Evolutionary conservation across 2,888 invertebrate genomes (phyloP).

Genomic region (Agrenia bidenticulata): DNA sequence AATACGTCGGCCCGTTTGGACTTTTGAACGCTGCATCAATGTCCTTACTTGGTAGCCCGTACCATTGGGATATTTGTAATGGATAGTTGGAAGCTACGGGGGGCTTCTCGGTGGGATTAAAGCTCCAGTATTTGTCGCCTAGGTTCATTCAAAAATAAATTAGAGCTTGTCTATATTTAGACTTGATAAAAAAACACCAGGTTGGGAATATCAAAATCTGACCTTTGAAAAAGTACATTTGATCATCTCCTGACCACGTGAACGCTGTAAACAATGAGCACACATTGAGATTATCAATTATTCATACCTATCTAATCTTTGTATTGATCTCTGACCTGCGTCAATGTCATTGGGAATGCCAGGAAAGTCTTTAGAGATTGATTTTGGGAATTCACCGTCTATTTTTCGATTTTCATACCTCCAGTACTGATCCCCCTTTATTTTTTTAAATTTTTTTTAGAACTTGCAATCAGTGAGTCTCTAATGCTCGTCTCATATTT

Average conservation of each 20-base stretch:
- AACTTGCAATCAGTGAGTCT: conserved; percentile 2
- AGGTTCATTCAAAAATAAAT: not conserved
- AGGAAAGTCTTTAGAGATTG: conserved; percentile 31
- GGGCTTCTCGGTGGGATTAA: conserved; percentile 36
- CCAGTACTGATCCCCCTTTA: conserved; percentile 36
- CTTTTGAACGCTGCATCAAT: conserved; percentile 35
- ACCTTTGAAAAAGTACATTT: conserved; percentile 48
- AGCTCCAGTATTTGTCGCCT: conserved; percentile 45
- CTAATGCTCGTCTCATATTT: not conserved
- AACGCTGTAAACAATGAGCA: conserved; percentile 28
- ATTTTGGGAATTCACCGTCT: conserved; percentile 36
- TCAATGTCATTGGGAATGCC: conserved; percentile 43
- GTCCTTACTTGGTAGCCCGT: conserved; percentile 32
- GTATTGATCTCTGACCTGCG: conserved; percentile 29
- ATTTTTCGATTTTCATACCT: conserved; percentile 35
- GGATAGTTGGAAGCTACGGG: conserved; percentile 40
- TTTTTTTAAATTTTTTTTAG: too few relatives aligned
- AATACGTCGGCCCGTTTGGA: conserved; percentile 39
- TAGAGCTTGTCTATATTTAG: too few relatives aligned
- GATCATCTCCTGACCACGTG: conserved; percentile 37
- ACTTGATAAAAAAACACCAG: too few relatives aligned
- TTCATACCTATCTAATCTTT: conserved; percentile 1
- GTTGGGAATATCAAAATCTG: not conserved
- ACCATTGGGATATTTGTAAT: conserved; percentile 40
- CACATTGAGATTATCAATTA: not conserved